phyloP scores from a whole-genome alignment of 2,797 vertebrate genomes.

The Onychomys leucogaster region DNA sequence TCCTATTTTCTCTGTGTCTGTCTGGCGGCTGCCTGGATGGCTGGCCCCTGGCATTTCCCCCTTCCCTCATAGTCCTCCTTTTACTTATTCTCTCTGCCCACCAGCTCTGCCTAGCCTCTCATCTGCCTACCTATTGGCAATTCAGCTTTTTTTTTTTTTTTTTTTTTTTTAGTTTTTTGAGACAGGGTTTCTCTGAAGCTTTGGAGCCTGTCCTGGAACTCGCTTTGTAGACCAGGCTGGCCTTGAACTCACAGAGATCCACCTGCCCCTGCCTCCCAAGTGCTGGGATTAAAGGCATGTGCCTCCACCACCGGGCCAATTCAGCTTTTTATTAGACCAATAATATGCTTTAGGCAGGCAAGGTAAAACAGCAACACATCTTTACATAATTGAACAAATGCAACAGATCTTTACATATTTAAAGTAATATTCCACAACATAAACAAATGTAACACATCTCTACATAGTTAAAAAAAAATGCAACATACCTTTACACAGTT shows the following conservation, averaged over 20 bases:
- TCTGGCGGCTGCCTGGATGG: neutral
- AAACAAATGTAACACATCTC: neutral
- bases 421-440: neutral
- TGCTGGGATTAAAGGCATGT: too few species aligned
- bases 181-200: too few species aligned
- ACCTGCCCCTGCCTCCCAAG: too few species aligned
- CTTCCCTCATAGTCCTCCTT: neutral
- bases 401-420: neutral
- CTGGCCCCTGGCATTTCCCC: neutral
- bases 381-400: neutral
- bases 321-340: neutral
- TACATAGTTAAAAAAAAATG: too few species aligned
- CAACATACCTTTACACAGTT: neutral
- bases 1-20: neutral
- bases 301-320: too few species aligned
- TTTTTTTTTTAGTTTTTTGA: too few species aligned
- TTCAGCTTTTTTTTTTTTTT: neutral
- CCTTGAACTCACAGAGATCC: too few species aligned
- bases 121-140: neutral
- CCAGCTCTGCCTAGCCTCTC: neutral
- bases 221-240: too few species aligned
- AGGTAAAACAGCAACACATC: neutral
- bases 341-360: neutral
- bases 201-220: too few species aligned
- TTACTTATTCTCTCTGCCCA: neutral